These are phyloP conservation scores for Pterostichus madidus DNA, from an alignment of 2,888 invertebrate species.

Conservation along the genomic window DNA sequence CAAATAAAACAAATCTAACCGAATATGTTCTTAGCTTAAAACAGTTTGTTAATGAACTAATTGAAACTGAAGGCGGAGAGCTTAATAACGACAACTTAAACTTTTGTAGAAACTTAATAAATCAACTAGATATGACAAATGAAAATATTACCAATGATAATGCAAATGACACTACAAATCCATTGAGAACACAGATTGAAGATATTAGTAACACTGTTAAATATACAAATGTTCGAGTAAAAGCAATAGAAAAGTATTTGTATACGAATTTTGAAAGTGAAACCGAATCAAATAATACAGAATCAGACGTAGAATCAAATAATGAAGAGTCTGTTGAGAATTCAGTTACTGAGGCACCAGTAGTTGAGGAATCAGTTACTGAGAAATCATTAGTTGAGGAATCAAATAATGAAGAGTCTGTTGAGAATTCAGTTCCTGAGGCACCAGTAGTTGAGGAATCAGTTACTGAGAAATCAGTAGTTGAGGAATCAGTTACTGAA, in stretches of 20 bases:
- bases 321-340: not conserved
- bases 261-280: slow-evolving; percentile 4
- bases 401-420: too few relatives aligned
- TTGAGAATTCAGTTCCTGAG: too few relatives aligned
- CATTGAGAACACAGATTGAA: not conserved
- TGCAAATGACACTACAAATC: not conserved
- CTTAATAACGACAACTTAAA: not conserved
- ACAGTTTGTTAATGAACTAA: slow-evolving; percentile 5
- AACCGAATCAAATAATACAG: not conserved
- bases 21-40: not conserved
- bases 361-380: slow-evolving; percentile 4
- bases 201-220: not conserved
- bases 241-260: not conserved
- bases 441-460: too few relatives aligned
- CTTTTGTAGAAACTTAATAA: slow-evolving; percentile 4
- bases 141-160: not conserved
- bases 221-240: not conserved
- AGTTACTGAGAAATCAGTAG: not conserved
- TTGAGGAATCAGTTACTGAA: slow-evolving; percentile 1
- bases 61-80: not conserved
- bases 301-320: not conserved
- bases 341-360: slow-evolving; percentile 12
- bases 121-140: not conserved
- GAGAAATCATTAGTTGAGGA: slow-evolving; percentile 5
- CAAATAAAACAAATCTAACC: slow-evolving; percentile 6